phyloP scores from a whole-genome alignment of 2,888 invertebrate genomes.

The Germaria angustata region DNA sequence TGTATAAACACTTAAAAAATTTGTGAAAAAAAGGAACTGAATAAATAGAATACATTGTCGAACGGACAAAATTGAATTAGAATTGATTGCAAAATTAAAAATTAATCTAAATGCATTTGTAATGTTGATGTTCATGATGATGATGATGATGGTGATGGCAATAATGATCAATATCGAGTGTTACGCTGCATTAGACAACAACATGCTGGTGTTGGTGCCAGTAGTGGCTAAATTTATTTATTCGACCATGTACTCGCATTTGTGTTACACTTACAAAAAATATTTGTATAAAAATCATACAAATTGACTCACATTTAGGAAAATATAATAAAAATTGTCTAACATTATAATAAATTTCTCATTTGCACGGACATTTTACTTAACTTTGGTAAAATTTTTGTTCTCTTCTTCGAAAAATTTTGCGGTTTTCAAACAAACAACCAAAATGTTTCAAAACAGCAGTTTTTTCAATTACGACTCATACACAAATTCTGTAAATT shows the following conservation, averaged over 20 bases:
- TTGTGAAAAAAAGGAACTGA: background rate
- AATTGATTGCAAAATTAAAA: slow-evolving; percentile 73
- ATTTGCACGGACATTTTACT: too few species aligned
- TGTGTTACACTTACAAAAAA: too few species aligned
- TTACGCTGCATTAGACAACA: slow-evolving; percentile 24
- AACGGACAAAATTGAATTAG: slow-evolving; percentile 68
- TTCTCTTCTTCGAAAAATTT: too few species aligned
- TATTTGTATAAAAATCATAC: too few species aligned
- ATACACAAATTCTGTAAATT: too few species aligned
- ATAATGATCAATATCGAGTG: slow-evolving; percentile 45
- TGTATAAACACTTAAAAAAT: background rate
- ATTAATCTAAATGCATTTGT: slow-evolving; percentile 69
- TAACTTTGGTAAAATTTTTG: too few species aligned
- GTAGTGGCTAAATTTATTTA: slow-evolving; percentile 14
- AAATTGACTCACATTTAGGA: too few species aligned
- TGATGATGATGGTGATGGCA: background rate
- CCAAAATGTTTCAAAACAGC: too few species aligned
- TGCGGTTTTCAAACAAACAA: too few species aligned
- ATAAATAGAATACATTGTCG: slow-evolving; percentile 48
- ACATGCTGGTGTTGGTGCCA: background rate
- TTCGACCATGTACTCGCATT: background rate
- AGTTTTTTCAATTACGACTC: too few species aligned
- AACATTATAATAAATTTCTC: too few species aligned
- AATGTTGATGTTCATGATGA: slow-evolving; percentile 52
- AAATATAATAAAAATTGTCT: too few species aligned